A percentile compares a stretch with the other conserved stretches of the same genome.
Evolutionary conservation across 2,113 vertebrate species (phyloP).

Genomic region (Strix aluco): DNA sequence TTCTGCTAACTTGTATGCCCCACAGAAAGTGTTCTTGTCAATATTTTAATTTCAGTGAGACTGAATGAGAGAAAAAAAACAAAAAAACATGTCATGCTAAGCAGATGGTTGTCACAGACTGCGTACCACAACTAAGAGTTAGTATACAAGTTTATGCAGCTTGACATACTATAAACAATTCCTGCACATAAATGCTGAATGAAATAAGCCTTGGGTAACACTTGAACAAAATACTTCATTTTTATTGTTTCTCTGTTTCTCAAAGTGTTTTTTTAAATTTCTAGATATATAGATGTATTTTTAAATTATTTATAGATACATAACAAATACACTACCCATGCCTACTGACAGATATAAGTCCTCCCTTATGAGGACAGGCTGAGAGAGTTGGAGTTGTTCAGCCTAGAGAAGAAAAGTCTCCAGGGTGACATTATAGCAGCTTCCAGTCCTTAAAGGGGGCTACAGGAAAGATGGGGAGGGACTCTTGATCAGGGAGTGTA

Average conservation of each 20-base stretch:
- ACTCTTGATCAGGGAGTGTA: too few species aligned
- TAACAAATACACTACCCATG: neutral
- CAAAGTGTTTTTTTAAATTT: neutral
- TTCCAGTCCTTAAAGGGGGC: too few species aligned
- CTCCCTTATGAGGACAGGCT: too few species aligned
- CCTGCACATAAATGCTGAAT: neutral
- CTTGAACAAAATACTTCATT: neutral
- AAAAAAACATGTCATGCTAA: neutral
- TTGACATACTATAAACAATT: neutral
- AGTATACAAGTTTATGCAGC: neutral
- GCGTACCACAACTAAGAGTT: constrained; percentile 39
- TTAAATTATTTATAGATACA: neutral
- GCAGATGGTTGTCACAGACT: constrained; percentile 60
- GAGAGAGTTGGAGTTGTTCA: too few species aligned
- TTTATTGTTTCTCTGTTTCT: neutral
- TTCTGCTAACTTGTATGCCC: neutral
- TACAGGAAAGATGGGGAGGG: too few species aligned
- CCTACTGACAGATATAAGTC: neutral
- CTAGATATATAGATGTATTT: neutral
- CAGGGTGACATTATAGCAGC: too few species aligned
- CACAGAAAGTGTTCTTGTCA: constrained; percentile 35
- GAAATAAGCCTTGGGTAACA: neutral
- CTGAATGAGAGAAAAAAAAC: neutral
- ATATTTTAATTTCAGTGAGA: constrained; percentile 61
- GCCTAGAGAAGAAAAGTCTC: too few species aligned